Percentiles rank a stretch among this genome's conserved stretches.
Conservation (phyloP, 1,140 invertebrate genomes). For the Samia ricini region DNA sequence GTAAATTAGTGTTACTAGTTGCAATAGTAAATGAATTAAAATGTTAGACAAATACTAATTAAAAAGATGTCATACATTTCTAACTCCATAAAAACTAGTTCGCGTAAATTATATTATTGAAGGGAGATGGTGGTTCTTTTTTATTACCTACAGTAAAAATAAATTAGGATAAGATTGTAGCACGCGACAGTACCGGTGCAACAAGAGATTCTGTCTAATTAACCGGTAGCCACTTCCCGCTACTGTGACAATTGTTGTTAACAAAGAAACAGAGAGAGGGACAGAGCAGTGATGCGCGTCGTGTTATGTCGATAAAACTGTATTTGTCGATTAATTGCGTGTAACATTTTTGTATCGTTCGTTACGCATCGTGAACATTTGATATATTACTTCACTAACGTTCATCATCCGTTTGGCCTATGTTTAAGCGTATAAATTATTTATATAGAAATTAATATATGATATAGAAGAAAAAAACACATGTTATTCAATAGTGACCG, state of each 20-base stretch:
- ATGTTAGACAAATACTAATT: too few species aligned
- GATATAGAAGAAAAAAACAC: too few species aligned
- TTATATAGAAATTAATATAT: not conserved
- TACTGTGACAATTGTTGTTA: conserved; percentile 23
- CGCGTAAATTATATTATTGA: too few species aligned
- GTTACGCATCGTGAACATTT: not conserved
- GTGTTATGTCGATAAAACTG: conserved; percentile 11
- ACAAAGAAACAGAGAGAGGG: conserved; percentile 8
- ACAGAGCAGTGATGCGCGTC: conserved; percentile 6
- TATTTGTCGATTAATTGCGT: not conserved
- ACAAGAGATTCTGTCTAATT: not conserved
- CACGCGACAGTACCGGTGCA: not conserved
- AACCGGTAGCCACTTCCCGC: conserved; percentile 10
- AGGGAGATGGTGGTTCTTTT: too few species aligned
- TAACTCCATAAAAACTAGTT: too few species aligned
- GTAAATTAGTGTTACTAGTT: too few species aligned
- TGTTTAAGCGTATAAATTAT: not conserved
- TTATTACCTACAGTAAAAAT: not conserved
- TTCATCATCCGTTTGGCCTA: not conserved
- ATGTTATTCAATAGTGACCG: too few species aligned
- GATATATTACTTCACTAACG: not conserved
- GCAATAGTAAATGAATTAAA: too few species aligned
- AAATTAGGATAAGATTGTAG: not conserved
- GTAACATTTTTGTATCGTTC: not conserved
- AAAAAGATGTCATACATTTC: too few species aligned